Evolutionary conservation across 2,113 vertebrate species (phyloP), one percentile per base, ranked within the genome.

Genomic region (Synchiropus splendidus): DNA sequence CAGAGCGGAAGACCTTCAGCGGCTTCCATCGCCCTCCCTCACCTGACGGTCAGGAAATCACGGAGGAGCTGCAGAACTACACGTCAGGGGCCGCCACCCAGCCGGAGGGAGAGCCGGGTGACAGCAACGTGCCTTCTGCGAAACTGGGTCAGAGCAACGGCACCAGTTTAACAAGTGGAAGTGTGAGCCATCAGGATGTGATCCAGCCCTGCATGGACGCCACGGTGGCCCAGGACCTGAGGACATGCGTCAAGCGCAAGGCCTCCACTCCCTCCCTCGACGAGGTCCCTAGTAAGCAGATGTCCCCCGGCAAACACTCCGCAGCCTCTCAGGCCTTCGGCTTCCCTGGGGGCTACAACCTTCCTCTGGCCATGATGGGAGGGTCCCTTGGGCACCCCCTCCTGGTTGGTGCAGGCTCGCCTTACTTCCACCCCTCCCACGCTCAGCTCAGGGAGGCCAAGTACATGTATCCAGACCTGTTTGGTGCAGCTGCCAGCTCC

Each of bases 51-150:
- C 91, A 91, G 0, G 91, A 92, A 76, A 94, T 97, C 77, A 82
- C 94, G 71, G 89, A 82, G 0, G 92, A 95, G 82, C 72, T 95
- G 77, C 92, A 92, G 81, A 85, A 87, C 73, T 93, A 92, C 3
- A 79, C 89, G 0, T 79, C 39, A 12, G 41, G 13, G 1, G 10
- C 48, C 1, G 14, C 10, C 6, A 41, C 2, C 12, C 62, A 12
- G 1, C 65, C 64, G 17, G 80, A 81, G 44, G 30, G 59, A 57
- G 77, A 54, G 18, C 6, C 6, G 14, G 64, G 0, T 59, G 46
- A 58, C 70, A 14, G 21, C 51, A 35, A 16, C 30, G 17, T 31
- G 42, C 51, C 46, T 6, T 18, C 42, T 43, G 18, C 60, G 82
- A 77, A 64, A 48, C 37, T 12, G 21, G 11, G 16, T 31, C 65